phyloP scores from a whole-genome alignment of 2,888 invertebrate genomes.

The Herminia tarsipennalis region DNA sequence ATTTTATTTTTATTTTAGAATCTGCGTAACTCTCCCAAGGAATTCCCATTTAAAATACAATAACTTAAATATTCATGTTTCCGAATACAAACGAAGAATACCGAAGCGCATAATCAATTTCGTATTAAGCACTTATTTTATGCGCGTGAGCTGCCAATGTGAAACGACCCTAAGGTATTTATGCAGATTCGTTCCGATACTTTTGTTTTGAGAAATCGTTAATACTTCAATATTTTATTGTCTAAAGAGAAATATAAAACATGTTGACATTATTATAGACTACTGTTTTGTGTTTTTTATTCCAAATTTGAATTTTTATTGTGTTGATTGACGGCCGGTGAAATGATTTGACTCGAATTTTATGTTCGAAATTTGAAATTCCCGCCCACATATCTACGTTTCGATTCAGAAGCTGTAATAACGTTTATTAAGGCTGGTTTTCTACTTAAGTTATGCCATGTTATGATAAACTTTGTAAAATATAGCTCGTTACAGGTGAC shows the following conservation, averaged over 20 bases:
- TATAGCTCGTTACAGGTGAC: no score
- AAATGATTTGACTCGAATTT: conserved; percentile 22
- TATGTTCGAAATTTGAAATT: not conserved
- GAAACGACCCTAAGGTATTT: conserved; percentile 24
- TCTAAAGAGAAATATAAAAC: conserved; percentile 45
- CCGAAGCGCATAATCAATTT: conserved; percentile 53
- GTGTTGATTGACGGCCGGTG: conserved; percentile 25
- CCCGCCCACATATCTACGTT: not conserved
- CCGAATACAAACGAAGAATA: conserved; percentile 45
- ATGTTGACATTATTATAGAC: conserved; percentile 54
- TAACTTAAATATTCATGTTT: conserved; percentile 17
- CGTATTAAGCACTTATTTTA: conserved; percentile 15
- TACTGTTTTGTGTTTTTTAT: conserved; percentile 51
- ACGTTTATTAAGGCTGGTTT: not conserved
- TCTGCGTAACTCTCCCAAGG: no score
- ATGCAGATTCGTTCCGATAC: conserved; percentile 29
- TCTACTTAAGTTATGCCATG: no score
- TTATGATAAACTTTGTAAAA: no score
- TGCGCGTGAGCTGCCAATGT: conserved; percentile 19
- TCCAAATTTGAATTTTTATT: conserved; percentile 41
- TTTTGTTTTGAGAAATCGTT: conserved; percentile 49
- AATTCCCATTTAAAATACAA: no score
- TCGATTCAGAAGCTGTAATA: not conserved
- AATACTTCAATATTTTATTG: conserved; percentile 50
- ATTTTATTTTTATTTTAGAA: not conserved